phyloP scores from a whole-genome alignment of 2,888 invertebrate species.

The Erannis defoliaria region DNA sequence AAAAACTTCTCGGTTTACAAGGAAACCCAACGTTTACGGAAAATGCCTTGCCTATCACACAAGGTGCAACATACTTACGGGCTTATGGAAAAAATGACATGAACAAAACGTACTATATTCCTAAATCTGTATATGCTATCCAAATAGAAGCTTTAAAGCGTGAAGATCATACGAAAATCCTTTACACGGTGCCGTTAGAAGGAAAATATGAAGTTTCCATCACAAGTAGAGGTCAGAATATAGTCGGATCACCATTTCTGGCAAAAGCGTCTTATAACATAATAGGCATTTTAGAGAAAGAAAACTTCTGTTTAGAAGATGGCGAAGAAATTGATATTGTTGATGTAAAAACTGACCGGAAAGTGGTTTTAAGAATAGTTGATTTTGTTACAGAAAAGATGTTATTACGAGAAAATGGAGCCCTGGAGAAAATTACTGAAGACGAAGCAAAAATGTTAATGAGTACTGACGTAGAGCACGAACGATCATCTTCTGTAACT shows the following conservation, averaged over 20 bases:
- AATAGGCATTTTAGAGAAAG: constrained; percentile 67
- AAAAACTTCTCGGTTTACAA: constrained; percentile 75
- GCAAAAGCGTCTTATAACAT: constrained; percentile 79
- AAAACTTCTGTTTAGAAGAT: constrained; percentile 75
- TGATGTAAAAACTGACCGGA: constrained; percentile 76
- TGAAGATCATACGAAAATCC: constrained; percentile 81
- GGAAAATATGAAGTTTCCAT: constrained; percentile 87
- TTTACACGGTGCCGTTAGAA: constrained; percentile 79
- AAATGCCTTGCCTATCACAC: constrained; percentile 75
- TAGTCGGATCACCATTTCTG: constrained; percentile 87
- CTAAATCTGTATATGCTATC: constrained; percentile 82
- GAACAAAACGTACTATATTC: constrained; percentile 79
- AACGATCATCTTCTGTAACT: constrained; percentile 44
- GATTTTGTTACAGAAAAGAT: constrained; percentile 87
- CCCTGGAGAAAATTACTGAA: constrained; percentile 77
- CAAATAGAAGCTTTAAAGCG: constrained; percentile 79
- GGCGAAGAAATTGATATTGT: constrained; percentile 82
- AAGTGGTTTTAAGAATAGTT: constrained; percentile 82
- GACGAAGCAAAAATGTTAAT: constrained; percentile 76
- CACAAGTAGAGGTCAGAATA: constrained; percentile 83
- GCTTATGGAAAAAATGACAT: constrained; percentile 79
- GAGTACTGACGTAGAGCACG: constrained; percentile 58
- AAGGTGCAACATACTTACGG: constrained; percentile 77
- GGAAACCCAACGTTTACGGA: constrained; percentile 70
- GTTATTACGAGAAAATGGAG: constrained; percentile 83